A percentile compares a stretch with the other conserved stretches of the same genome.
phyloP scores from a whole-genome alignment of 2,797 vertebrate genomes.

The Prunella strophiata region DNA sequence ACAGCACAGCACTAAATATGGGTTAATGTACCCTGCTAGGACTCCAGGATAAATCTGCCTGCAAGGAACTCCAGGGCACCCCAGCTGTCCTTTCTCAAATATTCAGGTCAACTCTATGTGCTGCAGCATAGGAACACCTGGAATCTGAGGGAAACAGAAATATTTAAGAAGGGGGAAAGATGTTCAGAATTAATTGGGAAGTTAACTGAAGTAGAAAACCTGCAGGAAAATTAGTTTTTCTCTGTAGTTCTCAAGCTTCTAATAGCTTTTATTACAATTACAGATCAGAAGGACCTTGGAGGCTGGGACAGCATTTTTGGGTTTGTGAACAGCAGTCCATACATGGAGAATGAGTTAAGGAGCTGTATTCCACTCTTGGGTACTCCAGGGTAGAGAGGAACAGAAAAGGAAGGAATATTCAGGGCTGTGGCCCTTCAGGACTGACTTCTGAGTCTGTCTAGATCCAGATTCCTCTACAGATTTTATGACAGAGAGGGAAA shows the following conservation, averaged over 20 bases:
- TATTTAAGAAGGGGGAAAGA: not conserved
- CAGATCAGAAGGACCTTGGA: not conserved
- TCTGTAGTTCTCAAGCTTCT: not conserved
- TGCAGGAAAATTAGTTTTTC: not conserved
- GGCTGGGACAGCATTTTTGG: not conserved
- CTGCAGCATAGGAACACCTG: not conserved
- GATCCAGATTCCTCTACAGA: not conserved
- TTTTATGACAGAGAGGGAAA: not conserved
- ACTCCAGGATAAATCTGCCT: not conserved
- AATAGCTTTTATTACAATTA: not conserved
- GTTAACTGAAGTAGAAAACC: not conserved
- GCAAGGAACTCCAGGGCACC: not conserved
- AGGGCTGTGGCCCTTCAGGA: not conserved
- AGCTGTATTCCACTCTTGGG: not conserved
- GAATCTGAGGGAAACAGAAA: not conserved
- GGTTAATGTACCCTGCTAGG: not conserved
- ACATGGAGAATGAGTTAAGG: not conserved
- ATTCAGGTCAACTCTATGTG: not conserved
- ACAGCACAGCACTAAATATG: not conserved
- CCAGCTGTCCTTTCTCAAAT: not conserved
- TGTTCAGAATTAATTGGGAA: not conserved
- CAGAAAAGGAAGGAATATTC: not conserved
- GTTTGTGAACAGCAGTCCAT: not conserved
- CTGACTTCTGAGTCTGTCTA: not conserved
- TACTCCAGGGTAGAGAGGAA: not conserved